These are phyloP conservation scores for Nerophis lumbriciformis DNA, from an alignment of 2,113 vertebrate species.

Conservation along the genomic window DNA sequence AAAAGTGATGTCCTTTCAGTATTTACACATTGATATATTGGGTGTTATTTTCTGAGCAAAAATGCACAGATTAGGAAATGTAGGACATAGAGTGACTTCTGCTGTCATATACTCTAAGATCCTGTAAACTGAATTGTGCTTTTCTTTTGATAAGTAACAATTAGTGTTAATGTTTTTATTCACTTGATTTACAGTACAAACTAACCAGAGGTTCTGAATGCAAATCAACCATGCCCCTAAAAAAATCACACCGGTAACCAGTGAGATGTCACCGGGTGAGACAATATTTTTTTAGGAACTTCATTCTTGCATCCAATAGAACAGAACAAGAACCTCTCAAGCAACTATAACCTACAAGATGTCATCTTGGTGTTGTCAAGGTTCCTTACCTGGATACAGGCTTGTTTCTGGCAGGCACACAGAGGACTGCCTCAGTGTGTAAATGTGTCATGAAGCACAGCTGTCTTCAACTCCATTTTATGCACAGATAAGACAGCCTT, in stretches of 20 bases:
- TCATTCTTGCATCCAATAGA: constrained; percentile 44
- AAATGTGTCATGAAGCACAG: constrained; percentile 44
- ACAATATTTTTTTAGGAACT: constrained; percentile 10
- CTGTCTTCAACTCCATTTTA: constrained; percentile 41
- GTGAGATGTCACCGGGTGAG: too few relatives aligned
- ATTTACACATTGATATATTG: not conserved
- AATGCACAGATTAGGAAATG: too few relatives aligned
- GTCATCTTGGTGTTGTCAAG: constrained; percentile 64
- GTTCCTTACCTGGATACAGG: constrained; percentile 56
- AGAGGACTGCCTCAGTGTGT: constrained; percentile 32
- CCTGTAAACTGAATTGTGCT: constrained; percentile 14
- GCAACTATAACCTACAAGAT: constrained; percentile 38
- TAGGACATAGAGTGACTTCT: constrained; percentile 61
- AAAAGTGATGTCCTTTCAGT: constrained; percentile 49
- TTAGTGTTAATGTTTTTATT: not conserved
- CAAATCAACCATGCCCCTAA: too few relatives aligned
- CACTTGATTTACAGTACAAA: constrained; percentile 64
- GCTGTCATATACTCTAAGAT: constrained; percentile 49
- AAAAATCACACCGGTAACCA: too few relatives aligned
- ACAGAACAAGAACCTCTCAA: constrained; percentile 33
- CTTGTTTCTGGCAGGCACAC: constrained; percentile 53
- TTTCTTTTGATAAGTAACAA: too few relatives aligned
- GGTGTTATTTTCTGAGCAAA: not conserved
- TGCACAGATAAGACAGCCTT: constrained; percentile 43
- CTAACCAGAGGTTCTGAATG: constrained; percentile 38